Percentiles rank a stretch among this genome's conserved stretches.
Evolutionary conservation across 2,888 invertebrate genomes (phyloP).

Genomic region (Pseudoips prasinana): DNA sequence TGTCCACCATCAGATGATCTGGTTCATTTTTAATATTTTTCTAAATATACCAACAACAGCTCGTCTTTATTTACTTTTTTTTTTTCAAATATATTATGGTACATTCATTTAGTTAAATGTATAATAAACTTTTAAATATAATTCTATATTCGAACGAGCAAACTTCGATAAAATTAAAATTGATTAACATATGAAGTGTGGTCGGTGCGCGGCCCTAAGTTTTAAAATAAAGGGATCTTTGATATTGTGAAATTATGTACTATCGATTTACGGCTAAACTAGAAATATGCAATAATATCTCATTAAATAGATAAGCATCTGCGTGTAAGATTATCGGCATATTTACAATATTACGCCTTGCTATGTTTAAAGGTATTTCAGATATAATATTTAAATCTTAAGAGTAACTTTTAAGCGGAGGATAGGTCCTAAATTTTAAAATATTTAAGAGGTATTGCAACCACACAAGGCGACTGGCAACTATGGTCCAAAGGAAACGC

Average conservation of each 20-base stretch:
- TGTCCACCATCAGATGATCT: slow-evolving; percentile 87
- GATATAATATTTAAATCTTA: slow-evolving; percentile 56
- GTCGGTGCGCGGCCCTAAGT: slow-evolving; percentile 43
- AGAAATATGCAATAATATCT: slow-evolving; percentile 63
- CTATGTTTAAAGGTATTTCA: slow-evolving; percentile 45
- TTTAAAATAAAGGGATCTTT: slow-evolving; percentile 67
- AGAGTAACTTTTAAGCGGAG: slow-evolving; percentile 58
- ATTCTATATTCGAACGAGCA: slow-evolving; percentile 80
- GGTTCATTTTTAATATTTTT: slow-evolving; percentile 77
- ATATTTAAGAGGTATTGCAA: slow-evolving; percentile 68
- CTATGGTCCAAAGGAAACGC: slow-evolving; percentile 36
- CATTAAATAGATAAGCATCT: slow-evolving; percentile 67
- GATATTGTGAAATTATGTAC: slow-evolving; percentile 78
- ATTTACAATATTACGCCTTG: slow-evolving; percentile 64
- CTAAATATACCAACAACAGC: slow-evolving; percentile 82
- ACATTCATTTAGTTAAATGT: slow-evolving; percentile 65
- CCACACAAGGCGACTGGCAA: slow-evolving; percentile 69
- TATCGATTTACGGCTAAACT: slow-evolving; percentile 75
- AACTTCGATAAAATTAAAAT: slow-evolving; percentile 82
- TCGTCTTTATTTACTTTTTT: slow-evolving; percentile 56
- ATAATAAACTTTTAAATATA: slow-evolving; percentile 78
- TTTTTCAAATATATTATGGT: slow-evolving; percentile 67
- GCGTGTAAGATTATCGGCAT: slow-evolving; percentile 56
- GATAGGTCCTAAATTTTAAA: slow-evolving; percentile 52
- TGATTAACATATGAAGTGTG: slow-evolving; percentile 77